A percentile compares a stretch with the other conserved stretches of the same genome.
Conservation (phyloP, 2,888 invertebrate species). For the Chalcosyrphus nemorum region DNA sequence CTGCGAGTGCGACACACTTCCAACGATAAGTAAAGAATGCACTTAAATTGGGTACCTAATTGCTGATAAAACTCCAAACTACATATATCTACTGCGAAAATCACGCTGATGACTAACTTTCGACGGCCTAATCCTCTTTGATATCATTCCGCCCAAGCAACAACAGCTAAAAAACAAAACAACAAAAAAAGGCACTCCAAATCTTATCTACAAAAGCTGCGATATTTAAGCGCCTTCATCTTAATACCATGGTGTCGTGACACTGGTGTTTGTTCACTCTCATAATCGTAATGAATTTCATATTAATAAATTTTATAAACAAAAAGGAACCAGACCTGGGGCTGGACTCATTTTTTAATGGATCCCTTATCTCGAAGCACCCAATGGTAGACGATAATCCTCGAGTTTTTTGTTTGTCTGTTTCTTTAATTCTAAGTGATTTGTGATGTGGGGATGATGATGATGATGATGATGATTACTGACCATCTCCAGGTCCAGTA, state of each 20-base stretch:
- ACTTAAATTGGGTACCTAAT: not conserved
- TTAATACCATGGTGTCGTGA: slow-evolving; percentile 70
- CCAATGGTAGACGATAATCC: slow-evolving; percentile 62
- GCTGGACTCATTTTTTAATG: slow-evolving; percentile 47
- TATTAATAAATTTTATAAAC: slow-evolving; percentile 56
- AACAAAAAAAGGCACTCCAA: slow-evolving; percentile 13
- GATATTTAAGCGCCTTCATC: slow-evolving; percentile 70
- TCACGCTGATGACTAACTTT: slow-evolving; percentile 24
- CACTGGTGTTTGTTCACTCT: slow-evolving; percentile 69
- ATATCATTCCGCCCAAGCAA: slow-evolving; percentile 10
- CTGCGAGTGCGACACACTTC: not conserved
- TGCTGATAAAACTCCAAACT: not conserved
- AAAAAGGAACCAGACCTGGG: slow-evolving; percentile 28
- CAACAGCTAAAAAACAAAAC: not conserved
- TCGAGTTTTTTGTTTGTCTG: slow-evolving; percentile 55
- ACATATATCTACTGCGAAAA: not conserved
- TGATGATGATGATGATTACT: slow-evolving; percentile 49
- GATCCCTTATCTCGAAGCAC: slow-evolving; percentile 62
- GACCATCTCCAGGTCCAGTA: slow-evolving; percentile 68
- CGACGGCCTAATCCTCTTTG: slow-evolving; percentile 22
- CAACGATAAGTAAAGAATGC: slow-evolving; percentile 15
- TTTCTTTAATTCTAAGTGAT: slow-evolving; percentile 63
- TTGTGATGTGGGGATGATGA: slow-evolving; percentile 12
- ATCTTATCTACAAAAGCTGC: slow-evolving; percentile 67
- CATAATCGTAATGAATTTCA: slow-evolving; percentile 66